Evolutionary conservation across 2,888 invertebrate species (phyloP).

Genomic region (Nycteola revayana): DNA sequence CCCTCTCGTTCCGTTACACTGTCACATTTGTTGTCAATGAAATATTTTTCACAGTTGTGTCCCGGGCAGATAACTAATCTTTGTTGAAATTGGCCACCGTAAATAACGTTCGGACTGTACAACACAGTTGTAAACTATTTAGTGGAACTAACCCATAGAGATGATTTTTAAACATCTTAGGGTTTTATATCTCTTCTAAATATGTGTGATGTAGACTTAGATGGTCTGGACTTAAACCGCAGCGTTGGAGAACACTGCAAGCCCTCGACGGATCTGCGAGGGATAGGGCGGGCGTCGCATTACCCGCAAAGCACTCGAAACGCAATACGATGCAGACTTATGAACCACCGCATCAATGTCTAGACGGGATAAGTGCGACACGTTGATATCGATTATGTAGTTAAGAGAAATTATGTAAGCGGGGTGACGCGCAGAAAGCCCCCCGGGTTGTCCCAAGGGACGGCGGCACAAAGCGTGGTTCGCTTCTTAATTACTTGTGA

Average conservation of each 20-base stretch:
- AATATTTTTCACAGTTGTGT: slow-evolving; percentile 59
- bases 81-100: too few relatives aligned
- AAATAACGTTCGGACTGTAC: too few relatives aligned
- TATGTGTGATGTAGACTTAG: not conserved
- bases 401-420: slow-evolving; percentile 73
- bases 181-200: too few relatives aligned
- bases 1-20: slow-evolving; percentile 55
- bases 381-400: slow-evolving; percentile 74
- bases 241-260: slow-evolving; percentile 33
- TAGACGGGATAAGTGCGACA: slow-evolving; percentile 62
- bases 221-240: slow-evolving; percentile 11
- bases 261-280: slow-evolving; percentile 18
- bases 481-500: slow-evolving; percentile 74
- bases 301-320: slow-evolving; percentile 42
- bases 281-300: slow-evolving; percentile 21
- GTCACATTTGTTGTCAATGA: slow-evolving; percentile 69
- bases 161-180: too few relatives aligned
- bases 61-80: too few relatives aligned
- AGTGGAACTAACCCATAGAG: too few relatives aligned
- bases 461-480: slow-evolving; percentile 57
- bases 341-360: slow-evolving; percentile 51
- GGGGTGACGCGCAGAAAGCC: slow-evolving; percentile 56
- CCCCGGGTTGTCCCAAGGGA: slow-evolving; percentile 39
- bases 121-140: too few relatives aligned
- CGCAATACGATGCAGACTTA: slow-evolving; percentile 48